A percentile compares a stretch with the other conserved stretches of the same genome.
Conservation (phyloP, 2,888 invertebrate species). For the Deilephila elpenor region DNA sequence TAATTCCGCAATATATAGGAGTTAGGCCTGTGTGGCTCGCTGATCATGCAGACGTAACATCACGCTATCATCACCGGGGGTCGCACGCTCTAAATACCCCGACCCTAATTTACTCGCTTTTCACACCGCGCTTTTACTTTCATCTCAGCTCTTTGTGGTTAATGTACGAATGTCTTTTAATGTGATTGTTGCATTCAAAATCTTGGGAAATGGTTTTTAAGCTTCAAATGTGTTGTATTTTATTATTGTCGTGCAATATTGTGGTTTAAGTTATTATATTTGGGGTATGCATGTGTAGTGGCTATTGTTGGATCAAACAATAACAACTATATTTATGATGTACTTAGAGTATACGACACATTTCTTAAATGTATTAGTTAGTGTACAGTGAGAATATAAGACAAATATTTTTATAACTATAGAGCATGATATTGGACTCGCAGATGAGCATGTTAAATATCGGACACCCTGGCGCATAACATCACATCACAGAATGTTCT, state of each 20-base stretch:
- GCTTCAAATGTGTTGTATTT: too few species aligned
- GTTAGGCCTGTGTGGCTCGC: slow-evolving; percentile 19
- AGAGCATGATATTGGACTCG: too few species aligned
- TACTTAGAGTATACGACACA: too few species aligned
- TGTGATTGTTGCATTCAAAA: slow-evolving; percentile 12
- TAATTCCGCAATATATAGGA: slow-evolving; percentile 28
- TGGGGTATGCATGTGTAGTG: background rate
- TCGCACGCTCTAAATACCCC: slow-evolving; percentile 73
- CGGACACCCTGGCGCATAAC: too few species aligned
- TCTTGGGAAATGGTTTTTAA: background rate
- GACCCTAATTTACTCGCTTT: slow-evolving; percentile 46
- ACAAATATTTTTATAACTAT: too few species aligned
- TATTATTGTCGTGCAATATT: slow-evolving; percentile 1
- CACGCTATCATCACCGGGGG: slow-evolving; percentile 49
- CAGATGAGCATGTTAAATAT: too few species aligned
- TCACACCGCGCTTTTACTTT: slow-evolving; percentile 39
- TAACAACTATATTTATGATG: too few species aligned
- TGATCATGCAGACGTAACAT: slow-evolving; percentile 36
- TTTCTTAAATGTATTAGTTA: too few species aligned
- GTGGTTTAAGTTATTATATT: background rate
- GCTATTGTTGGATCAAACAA: too few species aligned
- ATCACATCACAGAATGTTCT: too few species aligned
- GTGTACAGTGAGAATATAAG: too few species aligned
- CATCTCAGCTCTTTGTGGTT: slow-evolving; percentile 31
- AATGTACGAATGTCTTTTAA: slow-evolving; percentile 3